Conservation (phyloP, 2,797 vertebrate species). For the Potorous gilbertii region DNA sequence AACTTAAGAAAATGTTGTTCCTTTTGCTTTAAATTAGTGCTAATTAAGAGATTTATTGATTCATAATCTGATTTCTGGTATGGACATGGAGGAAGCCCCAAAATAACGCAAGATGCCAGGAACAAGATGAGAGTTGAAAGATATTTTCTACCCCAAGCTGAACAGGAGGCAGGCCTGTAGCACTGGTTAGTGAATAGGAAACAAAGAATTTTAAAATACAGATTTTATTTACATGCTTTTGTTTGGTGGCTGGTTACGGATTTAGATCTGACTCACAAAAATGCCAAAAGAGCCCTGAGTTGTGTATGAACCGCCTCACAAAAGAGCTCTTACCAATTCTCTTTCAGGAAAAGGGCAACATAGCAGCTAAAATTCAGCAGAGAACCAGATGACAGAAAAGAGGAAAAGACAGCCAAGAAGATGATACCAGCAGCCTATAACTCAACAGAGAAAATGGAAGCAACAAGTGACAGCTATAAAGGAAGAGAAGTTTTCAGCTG, state of each 20-base stretch:
- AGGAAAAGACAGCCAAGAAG: not conserved
- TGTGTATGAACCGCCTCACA: not conserved
- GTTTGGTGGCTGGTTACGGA: not conserved
- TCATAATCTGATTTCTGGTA: not conserved
- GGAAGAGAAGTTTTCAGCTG: not conserved
- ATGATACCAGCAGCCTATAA: not conserved
- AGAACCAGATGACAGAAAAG: not conserved
- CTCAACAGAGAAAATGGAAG: not conserved
- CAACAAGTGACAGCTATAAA: not conserved
- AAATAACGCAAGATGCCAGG: not conserved
- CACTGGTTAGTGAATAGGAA: not conserved
- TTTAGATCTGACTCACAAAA: not conserved
- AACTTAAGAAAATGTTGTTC: not conserved
- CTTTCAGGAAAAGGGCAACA: not conserved
- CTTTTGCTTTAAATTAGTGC: not conserved
- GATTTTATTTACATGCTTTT: not conserved
- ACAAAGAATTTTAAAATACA: not conserved
- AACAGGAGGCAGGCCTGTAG: not conserved
- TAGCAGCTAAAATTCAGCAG: not conserved
- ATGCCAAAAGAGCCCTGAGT: not conserved
- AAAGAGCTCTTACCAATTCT: not conserved
- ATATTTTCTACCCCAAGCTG: not conserved
- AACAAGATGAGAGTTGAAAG: not conserved
- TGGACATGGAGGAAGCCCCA: not conserved
- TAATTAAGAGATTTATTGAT: not conserved